Conservation (phyloP, 2,888 invertebrate genomes). For the Hedychridium roseum region DNA sequence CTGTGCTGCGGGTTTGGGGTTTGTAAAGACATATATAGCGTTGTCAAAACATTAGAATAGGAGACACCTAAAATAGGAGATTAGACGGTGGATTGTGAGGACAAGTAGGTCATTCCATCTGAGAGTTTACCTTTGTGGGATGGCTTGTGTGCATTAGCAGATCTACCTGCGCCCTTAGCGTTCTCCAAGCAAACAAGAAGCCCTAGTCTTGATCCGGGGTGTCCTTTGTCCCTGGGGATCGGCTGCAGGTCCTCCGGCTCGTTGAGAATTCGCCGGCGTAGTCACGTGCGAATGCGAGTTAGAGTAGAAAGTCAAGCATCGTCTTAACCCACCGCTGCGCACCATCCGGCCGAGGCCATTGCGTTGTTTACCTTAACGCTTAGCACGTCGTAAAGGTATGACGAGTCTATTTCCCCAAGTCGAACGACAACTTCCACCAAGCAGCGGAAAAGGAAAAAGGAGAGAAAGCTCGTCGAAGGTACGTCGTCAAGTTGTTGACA, state of each 20-base stretch:
- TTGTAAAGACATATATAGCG: no score
- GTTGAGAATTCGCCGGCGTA: constrained; percentile 11
- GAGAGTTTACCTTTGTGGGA: no score
- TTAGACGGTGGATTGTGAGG: no score
- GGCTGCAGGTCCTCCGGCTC: constrained; percentile 10
- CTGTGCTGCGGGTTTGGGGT: no score
- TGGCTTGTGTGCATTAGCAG: no score
- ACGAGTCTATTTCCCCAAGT: constrained; percentile 42
- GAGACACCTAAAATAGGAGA: no score
- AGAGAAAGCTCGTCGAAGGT: constrained; percentile 27
- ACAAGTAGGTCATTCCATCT: no score
- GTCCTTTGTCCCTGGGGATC: constrained; percentile 27
- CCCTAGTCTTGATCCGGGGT: no score
- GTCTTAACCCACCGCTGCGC: constrained; percentile 20
- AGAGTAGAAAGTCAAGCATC: constrained; percentile 33
- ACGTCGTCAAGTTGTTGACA: constrained; percentile 37
- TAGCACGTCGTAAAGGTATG: constrained; percentile 43
- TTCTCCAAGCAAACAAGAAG: no score
- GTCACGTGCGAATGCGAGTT: constrained; percentile 33
- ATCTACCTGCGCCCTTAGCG: no score
- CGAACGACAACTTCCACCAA: constrained; percentile 17
- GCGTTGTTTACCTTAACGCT: constrained; percentile 35
- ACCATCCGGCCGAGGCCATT: constrained; percentile 12
- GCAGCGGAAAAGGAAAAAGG: constrained; percentile 6
- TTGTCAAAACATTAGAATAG: no score